These are phyloP conservation scores for Metopolophium dirhodum DNA, from an alignment of 1,140 invertebrate genomes.

Conservation along the genomic window DNA sequence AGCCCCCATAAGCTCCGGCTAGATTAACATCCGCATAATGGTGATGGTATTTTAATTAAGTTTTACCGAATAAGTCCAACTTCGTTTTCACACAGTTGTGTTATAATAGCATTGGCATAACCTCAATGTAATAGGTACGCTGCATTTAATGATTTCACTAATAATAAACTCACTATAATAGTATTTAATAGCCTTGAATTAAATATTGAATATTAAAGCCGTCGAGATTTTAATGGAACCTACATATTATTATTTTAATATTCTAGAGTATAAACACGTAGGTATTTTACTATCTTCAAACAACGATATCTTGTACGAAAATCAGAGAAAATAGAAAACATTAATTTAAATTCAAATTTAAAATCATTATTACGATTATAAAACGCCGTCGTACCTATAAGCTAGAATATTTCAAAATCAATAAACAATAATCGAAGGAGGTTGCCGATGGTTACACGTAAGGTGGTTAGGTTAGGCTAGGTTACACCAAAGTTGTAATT, in stretches of 20 bases:
- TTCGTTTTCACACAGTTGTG: neutral
- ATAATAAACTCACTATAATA: neutral
- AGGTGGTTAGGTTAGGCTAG: no score
- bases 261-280: neutral
- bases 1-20: neutral
- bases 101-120: constrained; percentile 14
- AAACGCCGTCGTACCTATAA: no score
- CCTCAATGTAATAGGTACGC: neutral
- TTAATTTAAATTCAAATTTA: neutral
- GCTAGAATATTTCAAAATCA: neutral
- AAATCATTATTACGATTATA: neutral
- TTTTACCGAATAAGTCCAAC: constrained; percentile 10
- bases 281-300: neutral
- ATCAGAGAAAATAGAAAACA: neutral
- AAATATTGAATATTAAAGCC: neutral
- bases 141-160: neutral
- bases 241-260: neutral
- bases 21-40: neutral
- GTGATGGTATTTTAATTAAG: constrained; percentile 1
- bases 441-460: neutral
- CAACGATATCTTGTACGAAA: neutral
- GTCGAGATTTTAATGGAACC: neutral
- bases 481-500: no score
- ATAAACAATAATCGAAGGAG: neutral
- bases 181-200: neutral